phyloP scores from a whole-genome alignment of 1,140 invertebrate genomes.

The Scaptodrosophila lebanonensis region DNA sequence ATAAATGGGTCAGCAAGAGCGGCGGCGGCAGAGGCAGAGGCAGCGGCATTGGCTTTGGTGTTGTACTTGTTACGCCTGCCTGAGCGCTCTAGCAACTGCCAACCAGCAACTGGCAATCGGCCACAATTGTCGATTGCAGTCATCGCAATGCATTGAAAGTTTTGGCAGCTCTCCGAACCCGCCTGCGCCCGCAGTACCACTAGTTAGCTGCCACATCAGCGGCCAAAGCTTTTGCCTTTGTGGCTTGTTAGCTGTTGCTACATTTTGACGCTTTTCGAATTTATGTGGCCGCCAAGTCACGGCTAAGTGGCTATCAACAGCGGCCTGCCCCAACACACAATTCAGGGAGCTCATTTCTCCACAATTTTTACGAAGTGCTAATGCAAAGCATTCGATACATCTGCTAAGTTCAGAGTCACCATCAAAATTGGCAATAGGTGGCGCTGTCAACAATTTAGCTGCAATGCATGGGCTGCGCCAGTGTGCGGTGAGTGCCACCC shows the following conservation, averaged over 20 bases:
- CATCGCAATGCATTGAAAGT: slow-evolving; percentile 36
- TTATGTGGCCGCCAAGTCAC: slow-evolving; percentile 34
- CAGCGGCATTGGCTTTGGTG: slow-evolving; percentile 19
- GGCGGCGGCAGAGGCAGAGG: slow-evolving; percentile 7
- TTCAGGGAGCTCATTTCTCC: slow-evolving; percentile 54
- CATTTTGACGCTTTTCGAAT: no score
- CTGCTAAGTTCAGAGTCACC: slow-evolving; percentile 45
- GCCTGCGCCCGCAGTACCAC: neutral
- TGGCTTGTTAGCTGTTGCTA: slow-evolving; percentile 31
- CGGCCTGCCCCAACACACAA: slow-evolving; percentile 22
- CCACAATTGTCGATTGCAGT: slow-evolving; percentile 6
- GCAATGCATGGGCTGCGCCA: slow-evolving; percentile 16
- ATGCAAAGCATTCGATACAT: slow-evolving; percentile 3
- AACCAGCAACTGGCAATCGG: neutral
- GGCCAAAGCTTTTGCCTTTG: slow-evolving; percentile 28
- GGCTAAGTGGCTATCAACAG: slow-evolving; percentile 40
- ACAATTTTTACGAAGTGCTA: slow-evolving; percentile 56
- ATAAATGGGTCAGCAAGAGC: slow-evolving; percentile 59
- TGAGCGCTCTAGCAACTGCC: slow-evolving; percentile 1
- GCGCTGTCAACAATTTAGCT: slow-evolving; percentile 58
- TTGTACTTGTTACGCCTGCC: slow-evolving; percentile 53
- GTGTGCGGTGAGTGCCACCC: slow-evolving; percentile 25
- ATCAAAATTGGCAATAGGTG: slow-evolving; percentile 37
- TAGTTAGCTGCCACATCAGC: neutral
- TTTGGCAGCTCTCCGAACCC: slow-evolving; percentile 4